Base-by-base conservation (phyloP, 2,113 vertebrate genomes). In the Daboia siamensis region DNA sequence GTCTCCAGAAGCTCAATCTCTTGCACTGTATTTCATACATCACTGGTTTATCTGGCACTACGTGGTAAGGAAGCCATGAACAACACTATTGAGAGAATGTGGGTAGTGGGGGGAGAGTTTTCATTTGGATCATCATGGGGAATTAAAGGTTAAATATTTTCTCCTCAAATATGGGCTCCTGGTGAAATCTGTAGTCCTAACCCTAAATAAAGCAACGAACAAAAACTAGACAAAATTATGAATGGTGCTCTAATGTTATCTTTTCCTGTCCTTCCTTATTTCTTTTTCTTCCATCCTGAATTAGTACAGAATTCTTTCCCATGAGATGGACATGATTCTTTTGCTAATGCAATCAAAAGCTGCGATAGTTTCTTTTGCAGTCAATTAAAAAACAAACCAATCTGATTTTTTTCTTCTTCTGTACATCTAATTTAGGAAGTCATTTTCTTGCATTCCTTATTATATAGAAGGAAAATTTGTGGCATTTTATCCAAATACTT, bases 31-130 rank as follows among this genome's bases (percentile, higher is more conserved):
- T 97, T 64, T 98, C 97, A 5, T 99, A 99, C 93, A 96, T 99
- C 88, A 97, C 97, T 39, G 98, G 98, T 33, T 97, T 98, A 74
- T 99, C 98, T 2, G 98, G 98, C 33, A 98, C 98, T 46, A 99
- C 98, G 0, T 99, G 98, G 98, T 99, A 95, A 97, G 98, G 51
- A 93, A 48, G 23, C 1, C 0, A 84, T 89, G 44, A n/a, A 10
- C 24, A 48, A n/a, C 24, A 5, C 89, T 55, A 26, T 54, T 51
- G 21, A 44, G 21, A 26, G n/a, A 52, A 56, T 52, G n/a, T 55
- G n/a, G 86, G 15, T 10, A 3, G 7, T 29, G 33, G 29, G 51
- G 29, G 15, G 51, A 20, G 3, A 54, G 8, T 87, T 87, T 52
- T 87, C 29, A 52, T 87, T n/a, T n/a, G 86, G 26, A 17, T 87